Percentiles rank a stretch among this genome's conserved stretches.
Conservation (phyloP, 2,797 vertebrate species). For the Peromyscus attwateri region DNA sequence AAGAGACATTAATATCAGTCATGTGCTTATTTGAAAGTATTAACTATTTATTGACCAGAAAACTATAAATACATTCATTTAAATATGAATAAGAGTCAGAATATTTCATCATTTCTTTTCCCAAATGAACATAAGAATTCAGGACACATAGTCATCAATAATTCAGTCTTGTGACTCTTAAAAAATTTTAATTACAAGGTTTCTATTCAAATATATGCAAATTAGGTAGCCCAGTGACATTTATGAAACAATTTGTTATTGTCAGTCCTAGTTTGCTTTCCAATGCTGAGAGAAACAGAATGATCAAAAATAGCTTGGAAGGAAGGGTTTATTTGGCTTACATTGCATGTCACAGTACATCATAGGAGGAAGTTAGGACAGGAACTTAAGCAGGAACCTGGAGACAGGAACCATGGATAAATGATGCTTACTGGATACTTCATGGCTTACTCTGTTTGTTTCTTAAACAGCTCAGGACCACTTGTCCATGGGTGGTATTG, state of each 20-base stretch:
- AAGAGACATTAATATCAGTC: conserved; percentile 70
- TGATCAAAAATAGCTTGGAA: neutral
- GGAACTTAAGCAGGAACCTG: neutral
- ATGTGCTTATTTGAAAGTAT: conserved; percentile 70
- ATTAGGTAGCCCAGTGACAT: neutral
- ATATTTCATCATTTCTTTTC: neutral
- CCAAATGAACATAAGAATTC: neutral
- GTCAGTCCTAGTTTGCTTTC: neutral
- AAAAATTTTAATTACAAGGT: neutral
- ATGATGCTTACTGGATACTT: neutral
- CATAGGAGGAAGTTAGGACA: neutral
- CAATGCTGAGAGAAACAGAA: too few relatives aligned
- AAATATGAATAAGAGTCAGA: neutral
- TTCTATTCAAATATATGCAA: neutral
- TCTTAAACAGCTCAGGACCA: neutral
- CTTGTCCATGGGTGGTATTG: neutral
- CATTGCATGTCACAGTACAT: neutral
- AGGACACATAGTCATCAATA: neutral
- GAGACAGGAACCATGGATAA: neutral
- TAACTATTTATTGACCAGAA: neutral
- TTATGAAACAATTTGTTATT: neutral
- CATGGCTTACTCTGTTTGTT: neutral
- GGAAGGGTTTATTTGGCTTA: neutral
- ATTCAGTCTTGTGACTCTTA: conserved; percentile 20
- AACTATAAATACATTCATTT: conserved; percentile 15